Evolutionary conservation across 2,888 invertebrate genomes (phyloP).

Genomic region (Tuta absoluta): DNA sequence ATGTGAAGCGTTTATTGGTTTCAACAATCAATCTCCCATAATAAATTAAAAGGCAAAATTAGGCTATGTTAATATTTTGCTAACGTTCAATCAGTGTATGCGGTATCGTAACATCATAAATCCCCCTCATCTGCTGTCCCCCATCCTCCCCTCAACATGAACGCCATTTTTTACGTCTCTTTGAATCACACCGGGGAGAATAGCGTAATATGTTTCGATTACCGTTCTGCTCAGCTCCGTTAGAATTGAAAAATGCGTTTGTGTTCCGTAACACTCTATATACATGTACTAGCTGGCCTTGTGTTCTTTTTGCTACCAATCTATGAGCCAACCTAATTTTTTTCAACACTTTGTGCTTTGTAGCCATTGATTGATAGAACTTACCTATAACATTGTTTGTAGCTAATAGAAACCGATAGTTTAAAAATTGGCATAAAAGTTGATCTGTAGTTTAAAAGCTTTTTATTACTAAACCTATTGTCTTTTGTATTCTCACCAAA

Average conservation of each 20-base stretch:
- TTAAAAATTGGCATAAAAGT: no score
- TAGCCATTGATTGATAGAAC: no score
- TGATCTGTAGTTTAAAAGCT: no score
- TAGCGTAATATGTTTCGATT: constrained; percentile 66
- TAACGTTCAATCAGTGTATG: constrained; percentile 22
- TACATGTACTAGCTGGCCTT: no score
- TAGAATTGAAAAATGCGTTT: constrained; percentile 61
- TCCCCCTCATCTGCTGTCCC: background rate
- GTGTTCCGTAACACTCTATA: constrained; percentile 28
- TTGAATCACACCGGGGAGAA: constrained; percentile 50
- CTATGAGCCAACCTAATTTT: constrained; percentile 31
- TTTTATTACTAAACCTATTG: no score
- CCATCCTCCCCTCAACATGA: constrained; percentile 38
- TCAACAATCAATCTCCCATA: background rate
- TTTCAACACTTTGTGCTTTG: no score
- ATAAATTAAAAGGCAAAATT: constrained; percentile 1
- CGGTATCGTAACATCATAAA: constrained; percentile 14
- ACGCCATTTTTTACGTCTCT: constrained; percentile 51
- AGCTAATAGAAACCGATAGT: no score
- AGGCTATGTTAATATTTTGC: constrained; percentile 29
- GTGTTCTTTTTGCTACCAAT: constrained; percentile 12
- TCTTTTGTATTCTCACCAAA: no score
- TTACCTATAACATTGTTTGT: no score
- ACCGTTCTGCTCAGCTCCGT: constrained; percentile 52
- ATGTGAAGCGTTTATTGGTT: no score